Evolutionary conservation across 2,888 invertebrate genomes (phyloP), one percentile per base, ranked within the genome.

Genomic region (Philereme vetulata): DNA sequence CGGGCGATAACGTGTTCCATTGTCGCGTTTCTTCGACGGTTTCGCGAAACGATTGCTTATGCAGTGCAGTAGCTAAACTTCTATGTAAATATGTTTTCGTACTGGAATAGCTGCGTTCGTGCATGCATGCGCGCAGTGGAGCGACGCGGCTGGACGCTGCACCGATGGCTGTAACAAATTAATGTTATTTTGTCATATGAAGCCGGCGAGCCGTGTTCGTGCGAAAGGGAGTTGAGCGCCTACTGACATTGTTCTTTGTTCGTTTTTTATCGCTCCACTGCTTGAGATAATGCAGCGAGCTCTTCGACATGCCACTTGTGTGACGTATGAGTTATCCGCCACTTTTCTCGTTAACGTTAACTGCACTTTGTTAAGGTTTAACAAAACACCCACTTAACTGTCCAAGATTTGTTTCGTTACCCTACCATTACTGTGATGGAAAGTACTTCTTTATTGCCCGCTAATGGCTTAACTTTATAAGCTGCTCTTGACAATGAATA

Each of bases 161-260:
- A 65, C 57, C 74, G 76, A 74, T 74, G 78, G 74, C 75, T 75
- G 72, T 75, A 75, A 81, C 80, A 82, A 84, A 81, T 86, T 84
- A 75, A 86, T 81, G 82, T 82, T 85, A 85, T 86, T 85, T 85
- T 87, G 89, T 88, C 85, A 87, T 85, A 78, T 61, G 85, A 88
- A 81, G 78, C 84, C 77, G 71, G 76, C 73, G 77, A 75, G 76
- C 67, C 76, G 78, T 82, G 81, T 89, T 87, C 85, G 78, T 85
- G 87, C 86, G 88, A 90, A 89, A 88, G 86, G 88, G 87, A 88
- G 80, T 86, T 81, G 78, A 87, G 82, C 79, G 78, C 77, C 84
- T 80, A 83, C 84, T 83, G 86, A 86, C 88, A 88, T 90, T 88
- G 88, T 90, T 90, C 91, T 91, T 90, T 90, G 90, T 90, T 88